A percentile compares a stretch with the other conserved stretches of the same genome.
These are phyloP conservation scores for Heliconius sara DNA, from an alignment of 2,888 invertebrate species.

Conservation along the genomic window DNA sequence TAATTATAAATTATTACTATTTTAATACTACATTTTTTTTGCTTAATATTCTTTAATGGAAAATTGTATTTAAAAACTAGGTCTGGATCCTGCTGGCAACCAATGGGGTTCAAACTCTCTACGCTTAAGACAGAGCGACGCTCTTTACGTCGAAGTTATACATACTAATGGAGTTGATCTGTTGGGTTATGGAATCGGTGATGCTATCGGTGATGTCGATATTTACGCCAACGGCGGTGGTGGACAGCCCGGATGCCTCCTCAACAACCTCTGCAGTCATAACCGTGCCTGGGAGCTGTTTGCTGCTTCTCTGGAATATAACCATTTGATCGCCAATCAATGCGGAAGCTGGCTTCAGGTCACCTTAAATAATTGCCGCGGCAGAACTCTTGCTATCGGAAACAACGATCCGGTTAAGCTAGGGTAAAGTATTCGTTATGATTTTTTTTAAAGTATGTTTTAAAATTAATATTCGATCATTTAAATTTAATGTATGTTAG, in stretches of 20 bases:
- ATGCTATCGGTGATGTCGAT: constrained; percentile 91
- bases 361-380: constrained; percentile 57
- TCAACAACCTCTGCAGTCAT: constrained; percentile 59
- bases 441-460: background rate
- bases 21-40: background rate
- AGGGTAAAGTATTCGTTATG: constrained; percentile 51
- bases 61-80: constrained; percentile 48
- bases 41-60: background rate
- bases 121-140: constrained; percentile 57
- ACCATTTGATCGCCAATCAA: constrained; percentile 54
- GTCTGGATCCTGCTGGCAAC: constrained; percentile 61
- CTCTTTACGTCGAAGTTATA: constrained; percentile 68
- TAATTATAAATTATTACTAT: background rate
- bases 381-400: constrained; percentile 57
- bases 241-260: constrained; percentile 80
- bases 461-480: too few species aligned
- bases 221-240: constrained; percentile 94
- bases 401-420: constrained; percentile 55
- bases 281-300: constrained; percentile 63
- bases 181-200: constrained; percentile 85
- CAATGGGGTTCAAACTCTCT: constrained; percentile 57
- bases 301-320: constrained; percentile 56
- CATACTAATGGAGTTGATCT: constrained; percentile 65
- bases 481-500: background rate
- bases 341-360: constrained; percentile 56